Evolutionary conservation across 2,113 vertebrate genomes (phyloP), one percentile per base, ranked within the genome.

Genomic region (Lipophrys pholis): DNA sequence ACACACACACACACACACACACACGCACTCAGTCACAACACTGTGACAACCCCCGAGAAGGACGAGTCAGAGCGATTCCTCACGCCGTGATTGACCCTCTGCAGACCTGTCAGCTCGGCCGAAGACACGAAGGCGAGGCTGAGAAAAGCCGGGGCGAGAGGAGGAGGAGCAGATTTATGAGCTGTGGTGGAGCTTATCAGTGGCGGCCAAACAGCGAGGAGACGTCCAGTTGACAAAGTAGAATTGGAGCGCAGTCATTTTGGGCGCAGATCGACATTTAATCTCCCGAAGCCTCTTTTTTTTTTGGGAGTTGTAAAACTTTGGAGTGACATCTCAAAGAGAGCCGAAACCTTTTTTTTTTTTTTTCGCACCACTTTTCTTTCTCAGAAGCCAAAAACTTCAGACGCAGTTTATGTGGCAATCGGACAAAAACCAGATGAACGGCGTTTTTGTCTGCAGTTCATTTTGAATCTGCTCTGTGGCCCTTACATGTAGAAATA

Each of bases 41-140:
- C 68, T 85, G 77, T 86, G 84, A 87, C 80, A 87, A 75, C 21
- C 41, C 54, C 62, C 8, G 78, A 69, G 78, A 80, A 40, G 63
- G 45, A 69, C 54, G 52, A 81, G 90, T 87, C 88, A 73, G 17
- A 83, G 78, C 15, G 7, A 74, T 76, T 71, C 69, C 45, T 56
- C 21, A 1, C n/a, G 40, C 65, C 5, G 48, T 50, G 63, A 80
- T 52, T 69, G 80, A 88, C 62, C 69, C 58, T 40, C 49, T 11
- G 9, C 11, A n/a, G 49, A 60, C 48, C 17, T 71, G 78, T 70
- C 82, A 81, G 35, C 52, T 59, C 3, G 36, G 65, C 58, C 15
- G 7, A 21, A 4, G 46, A 15, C 10, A 43, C 3, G 40, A 15
- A 0, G 45, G 6, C 54, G 39, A 66, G 53, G 41, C 45, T 8